Evolutionary conservation across 1,140 invertebrate species (phyloP).

Genomic region (Bicyclus anynana): DNA sequence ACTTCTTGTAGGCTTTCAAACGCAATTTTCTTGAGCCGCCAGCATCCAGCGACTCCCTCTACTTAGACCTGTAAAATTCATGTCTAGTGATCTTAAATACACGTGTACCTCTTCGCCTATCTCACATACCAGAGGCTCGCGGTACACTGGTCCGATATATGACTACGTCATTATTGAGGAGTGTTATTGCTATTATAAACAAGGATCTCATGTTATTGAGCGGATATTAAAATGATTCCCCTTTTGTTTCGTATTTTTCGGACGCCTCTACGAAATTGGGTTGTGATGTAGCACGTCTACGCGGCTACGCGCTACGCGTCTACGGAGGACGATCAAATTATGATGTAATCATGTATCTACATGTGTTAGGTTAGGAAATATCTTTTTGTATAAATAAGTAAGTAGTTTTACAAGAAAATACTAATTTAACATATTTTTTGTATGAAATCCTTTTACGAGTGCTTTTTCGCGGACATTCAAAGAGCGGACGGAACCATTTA

Average conservation of each 20-base stretch:
- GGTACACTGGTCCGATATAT: constrained; percentile 32
- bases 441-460: too few species aligned
- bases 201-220: constrained; percentile 54
- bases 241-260: constrained; percentile 44
- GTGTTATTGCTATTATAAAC: constrained; percentile 68
- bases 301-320: constrained; percentile 36
- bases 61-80: too few species aligned
- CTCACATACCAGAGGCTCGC: constrained; percentile 21
- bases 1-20: too few species aligned
- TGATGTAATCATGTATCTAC: background rate
- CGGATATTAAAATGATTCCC: constrained; percentile 55
- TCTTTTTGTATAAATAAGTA: too few species aligned
- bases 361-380: constrained; percentile 14
- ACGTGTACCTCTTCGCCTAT: background rate
- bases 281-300: constrained; percentile 48
- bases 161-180: constrained; percentile 63
- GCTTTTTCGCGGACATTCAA: too few species aligned
- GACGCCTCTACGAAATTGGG: constrained; percentile 36
- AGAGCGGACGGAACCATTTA: too few species aligned
- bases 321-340: constrained; percentile 6
- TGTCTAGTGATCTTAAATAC: too few species aligned
- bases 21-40: too few species aligned
- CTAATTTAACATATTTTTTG: too few species aligned
- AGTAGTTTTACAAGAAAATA: too few species aligned
- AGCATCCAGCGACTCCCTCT: too few species aligned